A percentile compares a stretch with the other conserved stretches of the same genome.
Evolutionary conservation across 2,888 invertebrate species (phyloP).

Genomic region (Pammene fasciana): DNA sequence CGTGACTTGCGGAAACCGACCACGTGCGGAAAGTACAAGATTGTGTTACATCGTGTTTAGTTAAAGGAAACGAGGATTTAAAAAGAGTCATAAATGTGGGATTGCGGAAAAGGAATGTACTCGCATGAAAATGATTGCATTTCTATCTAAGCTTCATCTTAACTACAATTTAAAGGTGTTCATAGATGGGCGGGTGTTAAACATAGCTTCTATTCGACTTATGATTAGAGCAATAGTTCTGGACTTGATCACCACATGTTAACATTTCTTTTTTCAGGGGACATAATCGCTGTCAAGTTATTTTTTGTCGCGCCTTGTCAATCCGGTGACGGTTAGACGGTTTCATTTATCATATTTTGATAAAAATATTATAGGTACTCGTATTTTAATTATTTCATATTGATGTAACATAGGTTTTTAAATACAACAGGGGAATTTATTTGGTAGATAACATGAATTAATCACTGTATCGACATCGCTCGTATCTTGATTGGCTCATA

Average conservation of each 20-base stretch:
- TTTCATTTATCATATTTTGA: no score
- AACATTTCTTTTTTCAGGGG: no score
- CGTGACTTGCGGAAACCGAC: constrained; percentile 3
- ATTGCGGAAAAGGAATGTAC: background rate
- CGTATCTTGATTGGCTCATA: background rate
- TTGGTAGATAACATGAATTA: background rate
- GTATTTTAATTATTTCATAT: background rate
- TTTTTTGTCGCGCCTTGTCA: no score
- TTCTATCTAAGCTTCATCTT: background rate
- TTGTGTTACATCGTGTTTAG: constrained; percentile 15
- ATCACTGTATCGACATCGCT: background rate
- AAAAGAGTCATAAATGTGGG: background rate
- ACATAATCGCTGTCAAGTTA: no score
- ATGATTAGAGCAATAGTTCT: background rate
- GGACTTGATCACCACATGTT: no score
- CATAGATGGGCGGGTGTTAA: no score
- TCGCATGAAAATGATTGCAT: background rate
- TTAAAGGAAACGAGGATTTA: constrained; percentile 7
- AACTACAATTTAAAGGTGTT: background rate
- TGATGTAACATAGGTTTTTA: background rate
- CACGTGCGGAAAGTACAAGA: constrained; percentile 25
- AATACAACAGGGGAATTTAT: background rate
- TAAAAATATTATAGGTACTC: no score
- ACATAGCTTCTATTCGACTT: background rate
- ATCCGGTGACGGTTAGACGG: no score